Evolutionary conservation across 2,888 invertebrate species (phyloP).

Genomic region (Yponomeuta malinellus): DNA sequence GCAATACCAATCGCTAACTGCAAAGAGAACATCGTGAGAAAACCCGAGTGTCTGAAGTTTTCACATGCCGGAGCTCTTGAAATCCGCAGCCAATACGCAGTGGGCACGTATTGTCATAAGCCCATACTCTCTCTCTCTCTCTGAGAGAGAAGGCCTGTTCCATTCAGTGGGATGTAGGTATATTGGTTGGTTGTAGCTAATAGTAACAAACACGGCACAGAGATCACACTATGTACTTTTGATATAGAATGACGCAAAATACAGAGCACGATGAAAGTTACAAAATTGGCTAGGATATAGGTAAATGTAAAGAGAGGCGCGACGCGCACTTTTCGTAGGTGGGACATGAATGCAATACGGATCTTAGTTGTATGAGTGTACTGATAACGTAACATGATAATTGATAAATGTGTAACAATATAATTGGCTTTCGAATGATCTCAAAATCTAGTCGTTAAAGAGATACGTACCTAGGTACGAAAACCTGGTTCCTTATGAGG

Average conservation of each 20-base stretch:
- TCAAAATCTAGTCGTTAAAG: constrained; percentile 30
- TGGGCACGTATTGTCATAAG: too few relatives aligned
- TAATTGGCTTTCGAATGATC: constrained; percentile 35
- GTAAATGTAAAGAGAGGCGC: constrained; percentile 30
- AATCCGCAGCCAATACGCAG: too few relatives aligned
- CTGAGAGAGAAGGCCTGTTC: too few relatives aligned
- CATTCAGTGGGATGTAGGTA: too few relatives aligned
- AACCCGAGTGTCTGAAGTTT: too few relatives aligned
- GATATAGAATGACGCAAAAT: constrained; percentile 1
- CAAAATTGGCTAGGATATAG: constrained; percentile 66
- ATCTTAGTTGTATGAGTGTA: constrained; percentile 20
- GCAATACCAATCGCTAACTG: too few relatives aligned
- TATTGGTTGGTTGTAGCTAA: too few relatives aligned
- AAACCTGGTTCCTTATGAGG: too few relatives aligned
- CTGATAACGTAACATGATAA: constrained; percentile 9
- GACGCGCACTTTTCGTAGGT: constrained; percentile 32
- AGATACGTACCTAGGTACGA: neutral
- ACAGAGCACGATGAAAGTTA: constrained; percentile 74
- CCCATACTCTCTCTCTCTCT: neutral
- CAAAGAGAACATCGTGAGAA: too few relatives aligned
- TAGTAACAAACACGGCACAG: too few relatives aligned
- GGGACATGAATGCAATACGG: constrained; percentile 70
- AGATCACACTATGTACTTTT: neutral
- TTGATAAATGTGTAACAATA: neutral
- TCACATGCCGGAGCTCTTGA: too few relatives aligned